phyloP scores from a whole-genome alignment of 2,888 invertebrate genomes.

The Zhengitettix transpicula region DNA sequence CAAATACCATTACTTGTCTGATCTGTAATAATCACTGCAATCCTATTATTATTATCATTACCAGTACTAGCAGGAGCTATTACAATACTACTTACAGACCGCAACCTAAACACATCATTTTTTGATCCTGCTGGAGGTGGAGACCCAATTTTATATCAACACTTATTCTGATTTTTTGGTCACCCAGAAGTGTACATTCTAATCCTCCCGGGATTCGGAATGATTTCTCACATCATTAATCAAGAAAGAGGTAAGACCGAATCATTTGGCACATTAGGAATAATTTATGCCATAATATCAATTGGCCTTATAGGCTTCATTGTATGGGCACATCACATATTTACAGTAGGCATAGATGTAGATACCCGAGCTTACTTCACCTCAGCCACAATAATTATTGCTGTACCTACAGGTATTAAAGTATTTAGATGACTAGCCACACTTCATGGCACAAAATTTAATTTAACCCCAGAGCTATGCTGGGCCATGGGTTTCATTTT shows the following conservation, averaged over 20 bases:
- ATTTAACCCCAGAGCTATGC: background rate
- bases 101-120: constrained; percentile 56
- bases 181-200: constrained; percentile 78
- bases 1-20: constrained; percentile 33
- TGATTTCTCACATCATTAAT: constrained; percentile 62
- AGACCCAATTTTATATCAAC: constrained; percentile 65
- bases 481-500: background rate
- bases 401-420: background rate
- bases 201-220: constrained; percentile 67
- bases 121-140: constrained; percentile 68
- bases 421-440: background rate
- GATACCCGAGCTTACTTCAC: background rate
- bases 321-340: constrained; percentile 70
- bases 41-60: constrained; percentile 47
- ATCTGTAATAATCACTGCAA: constrained; percentile 48
- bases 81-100: constrained; percentile 62
- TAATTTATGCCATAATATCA: constrained; percentile 70
- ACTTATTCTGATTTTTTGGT: constrained; percentile 78
- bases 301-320: constrained; percentile 72
- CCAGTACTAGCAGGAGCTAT: constrained; percentile 66
- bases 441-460: too few relatives aligned
- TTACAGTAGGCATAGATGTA: constrained; percentile 39
- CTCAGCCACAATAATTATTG: background rate
- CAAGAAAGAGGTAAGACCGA: constrained; percentile 59
- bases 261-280: constrained; percentile 53